Evolutionary conservation across 1,140 invertebrate genomes (phyloP).

Genomic region (Heliconius hermathena): DNA sequence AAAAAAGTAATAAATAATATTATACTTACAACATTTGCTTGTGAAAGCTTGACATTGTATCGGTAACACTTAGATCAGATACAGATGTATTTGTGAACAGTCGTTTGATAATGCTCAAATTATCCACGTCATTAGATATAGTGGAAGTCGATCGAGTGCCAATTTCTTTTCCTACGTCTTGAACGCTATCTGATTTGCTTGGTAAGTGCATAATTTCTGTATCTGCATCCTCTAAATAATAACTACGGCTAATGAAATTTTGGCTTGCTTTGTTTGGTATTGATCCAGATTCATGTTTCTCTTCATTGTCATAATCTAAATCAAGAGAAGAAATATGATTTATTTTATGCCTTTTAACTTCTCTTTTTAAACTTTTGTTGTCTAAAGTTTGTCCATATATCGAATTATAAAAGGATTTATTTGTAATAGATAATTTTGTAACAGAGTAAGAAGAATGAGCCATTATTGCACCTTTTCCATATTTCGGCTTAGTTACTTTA

Average conservation of each 20-base stretch:
- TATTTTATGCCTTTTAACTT: constrained; percentile 37
- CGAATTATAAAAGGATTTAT: constrained; percentile 75
- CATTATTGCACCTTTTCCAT: constrained; percentile 51
- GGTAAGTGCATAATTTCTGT: constrained; percentile 60
- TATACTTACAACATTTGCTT: constrained; percentile 32
- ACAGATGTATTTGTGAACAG: constrained; percentile 37
- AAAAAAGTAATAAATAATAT: not conserved
- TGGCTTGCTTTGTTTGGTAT: constrained; percentile 41
- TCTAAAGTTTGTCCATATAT: constrained; percentile 62
- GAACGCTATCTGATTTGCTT: constrained; percentile 44
- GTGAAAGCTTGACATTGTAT: constrained; percentile 34
- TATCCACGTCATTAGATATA: constrained; percentile 47
- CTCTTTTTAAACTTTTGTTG: constrained; percentile 42
- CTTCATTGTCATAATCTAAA: constrained; percentile 38
- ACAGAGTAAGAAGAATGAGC: constrained; percentile 67
- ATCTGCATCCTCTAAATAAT: constrained; percentile 58
- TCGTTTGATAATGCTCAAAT: constrained; percentile 42
- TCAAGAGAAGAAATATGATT: constrained; percentile 32
- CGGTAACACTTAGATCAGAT: constrained; percentile 37
- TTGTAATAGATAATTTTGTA: constrained; percentile 71
- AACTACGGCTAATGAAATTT: constrained; percentile 57
- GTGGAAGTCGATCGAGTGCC: constrained; percentile 47
- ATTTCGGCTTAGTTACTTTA: constrained; percentile 62
- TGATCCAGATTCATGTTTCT: constrained; percentile 10
- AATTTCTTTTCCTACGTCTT: constrained; percentile 28